A percentile compares a stretch with the other conserved stretches of the same genome.
These are phyloP conservation scores for Myotis yumanensis DNA, from an alignment of 2,113 vertebrate genomes.

Conservation along the genomic window DNA sequence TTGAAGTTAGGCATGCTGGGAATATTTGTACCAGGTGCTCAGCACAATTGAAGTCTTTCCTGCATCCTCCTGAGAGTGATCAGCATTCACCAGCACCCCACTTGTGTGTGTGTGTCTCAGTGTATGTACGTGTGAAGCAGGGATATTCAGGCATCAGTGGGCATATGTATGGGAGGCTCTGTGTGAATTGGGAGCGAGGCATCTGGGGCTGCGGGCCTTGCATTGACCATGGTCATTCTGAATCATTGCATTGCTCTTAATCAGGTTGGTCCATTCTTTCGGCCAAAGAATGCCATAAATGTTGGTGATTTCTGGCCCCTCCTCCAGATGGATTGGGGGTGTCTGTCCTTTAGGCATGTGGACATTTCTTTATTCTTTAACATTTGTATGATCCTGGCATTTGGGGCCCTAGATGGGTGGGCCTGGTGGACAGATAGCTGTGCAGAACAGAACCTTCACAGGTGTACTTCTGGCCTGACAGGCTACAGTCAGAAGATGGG, in stretches of 20 bases:
- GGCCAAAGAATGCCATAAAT: neutral
- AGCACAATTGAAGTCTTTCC: neutral
- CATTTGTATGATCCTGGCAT: neutral
- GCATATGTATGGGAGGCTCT: neutral
- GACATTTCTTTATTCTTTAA: neutral
- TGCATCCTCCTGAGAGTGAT: neutral
- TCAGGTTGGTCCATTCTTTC: neutral
- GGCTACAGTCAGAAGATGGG: neutral
- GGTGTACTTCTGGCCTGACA: neutral
- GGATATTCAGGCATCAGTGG: neutral
- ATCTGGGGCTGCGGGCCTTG: neutral
- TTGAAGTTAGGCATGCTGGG: neutral
- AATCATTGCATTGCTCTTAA: neutral
- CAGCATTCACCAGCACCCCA: neutral
- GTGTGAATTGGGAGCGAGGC: neutral
- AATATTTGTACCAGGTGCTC: neutral
- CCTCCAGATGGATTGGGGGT: neutral
- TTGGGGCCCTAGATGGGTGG: neutral
- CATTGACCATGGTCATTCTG: neutral
- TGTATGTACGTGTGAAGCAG: neutral
- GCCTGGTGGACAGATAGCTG: neutral
- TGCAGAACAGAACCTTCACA: neutral
- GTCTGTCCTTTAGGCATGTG: neutral
- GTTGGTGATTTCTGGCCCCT: neutral
- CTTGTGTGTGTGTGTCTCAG: neutral